Percentiles rank a stretch among this genome's conserved stretches.
phyloP scores from a whole-genome alignment of 2,888 invertebrate genomes.

The Kuschelorhynchus macadamiae region DNA sequence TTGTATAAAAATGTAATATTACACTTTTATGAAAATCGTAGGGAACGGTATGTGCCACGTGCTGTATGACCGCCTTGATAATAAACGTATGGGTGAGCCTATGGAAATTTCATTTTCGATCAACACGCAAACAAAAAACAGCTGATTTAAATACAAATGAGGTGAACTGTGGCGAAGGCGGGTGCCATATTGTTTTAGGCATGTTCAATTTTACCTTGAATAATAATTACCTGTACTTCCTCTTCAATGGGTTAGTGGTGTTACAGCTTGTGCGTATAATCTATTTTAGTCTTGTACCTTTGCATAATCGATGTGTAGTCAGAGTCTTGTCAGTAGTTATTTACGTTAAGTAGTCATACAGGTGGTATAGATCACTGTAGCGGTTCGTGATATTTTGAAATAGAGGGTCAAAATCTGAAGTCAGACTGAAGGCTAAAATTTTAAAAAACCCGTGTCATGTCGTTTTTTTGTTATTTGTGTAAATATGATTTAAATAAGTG shows the following conservation, averaged over 20 bases:
- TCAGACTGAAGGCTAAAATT: not conserved
- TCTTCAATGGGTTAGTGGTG: slow-evolving; percentile 52
- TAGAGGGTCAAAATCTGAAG: not conserved
- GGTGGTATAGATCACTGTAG: too few species aligned
- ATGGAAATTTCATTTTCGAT: slow-evolving; percentile 12
- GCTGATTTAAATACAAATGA: slow-evolving; percentile 33
- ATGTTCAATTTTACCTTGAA: slow-evolving; percentile 63
- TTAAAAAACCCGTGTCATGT: too few species aligned
- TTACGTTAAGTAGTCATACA: too few species aligned
- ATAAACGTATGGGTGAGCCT: too few species aligned
- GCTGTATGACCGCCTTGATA: too few species aligned
- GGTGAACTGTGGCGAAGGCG: slow-evolving; percentile 19
- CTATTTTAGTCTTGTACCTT: slow-evolving; percentile 22
- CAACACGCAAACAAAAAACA: slow-evolving; percentile 10
- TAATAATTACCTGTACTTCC: slow-evolving; percentile 66
- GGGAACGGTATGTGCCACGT: too few species aligned
- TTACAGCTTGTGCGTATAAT: slow-evolving; percentile 13
- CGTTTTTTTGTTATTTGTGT: too few species aligned
- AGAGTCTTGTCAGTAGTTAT: too few species aligned
- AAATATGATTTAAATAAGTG: too few species aligned
- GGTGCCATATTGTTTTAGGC: slow-evolving; percentile 29
- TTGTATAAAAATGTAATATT: too few species aligned
- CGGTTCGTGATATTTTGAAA: too few species aligned
- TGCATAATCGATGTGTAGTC: slow-evolving; percentile 3
- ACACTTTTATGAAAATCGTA: too few species aligned